Percentiles rank a stretch among this genome's conserved stretches.
phyloP scores from a whole-genome alignment of 2,797 vertebrate genomes.

The Muscicapa striata region DNA sequence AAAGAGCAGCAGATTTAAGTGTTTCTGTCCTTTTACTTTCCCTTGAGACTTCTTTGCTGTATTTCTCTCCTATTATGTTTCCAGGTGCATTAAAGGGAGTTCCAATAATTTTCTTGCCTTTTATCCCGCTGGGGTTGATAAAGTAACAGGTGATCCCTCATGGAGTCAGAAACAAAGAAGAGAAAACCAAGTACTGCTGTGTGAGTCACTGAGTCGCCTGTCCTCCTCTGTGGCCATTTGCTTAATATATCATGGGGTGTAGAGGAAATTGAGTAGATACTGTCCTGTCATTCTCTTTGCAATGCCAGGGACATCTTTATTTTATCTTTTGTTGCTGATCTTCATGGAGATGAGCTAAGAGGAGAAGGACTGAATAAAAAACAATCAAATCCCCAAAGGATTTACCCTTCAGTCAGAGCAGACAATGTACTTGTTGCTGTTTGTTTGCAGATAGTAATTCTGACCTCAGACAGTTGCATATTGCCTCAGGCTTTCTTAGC shows the following conservation, averaged over 20 bases:
- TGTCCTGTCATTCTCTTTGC: not conserved
- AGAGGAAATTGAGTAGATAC: not conserved
- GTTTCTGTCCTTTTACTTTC: not conserved
- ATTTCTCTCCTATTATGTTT: not conserved
- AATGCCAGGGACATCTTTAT: not conserved
- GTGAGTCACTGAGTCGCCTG: not conserved
- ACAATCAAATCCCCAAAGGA: not conserved
- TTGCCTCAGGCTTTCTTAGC: slow-evolving; percentile 2
- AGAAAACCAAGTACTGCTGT: not conserved
- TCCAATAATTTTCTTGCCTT: not conserved
- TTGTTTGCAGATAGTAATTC: slow-evolving; percentile 1
- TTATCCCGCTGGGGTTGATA: not conserved
- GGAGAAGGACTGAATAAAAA: not conserved
- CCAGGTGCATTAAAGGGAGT: not conserved
- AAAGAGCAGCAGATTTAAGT: not conserved
- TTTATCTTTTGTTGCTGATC: not conserved
- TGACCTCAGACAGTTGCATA: not conserved
- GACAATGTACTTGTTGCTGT: not conserved
- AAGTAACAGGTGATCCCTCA: not conserved
- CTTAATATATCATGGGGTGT: not conserved
- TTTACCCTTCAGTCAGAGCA: not conserved
- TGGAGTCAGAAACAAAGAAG: not conserved
- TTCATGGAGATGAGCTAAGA: not conserved
- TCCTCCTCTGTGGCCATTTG: not conserved
- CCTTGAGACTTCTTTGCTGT: not conserved